phyloP scores from a whole-genome alignment of 2,888 invertebrate genomes.

The Danaus chrysippus region DNA sequence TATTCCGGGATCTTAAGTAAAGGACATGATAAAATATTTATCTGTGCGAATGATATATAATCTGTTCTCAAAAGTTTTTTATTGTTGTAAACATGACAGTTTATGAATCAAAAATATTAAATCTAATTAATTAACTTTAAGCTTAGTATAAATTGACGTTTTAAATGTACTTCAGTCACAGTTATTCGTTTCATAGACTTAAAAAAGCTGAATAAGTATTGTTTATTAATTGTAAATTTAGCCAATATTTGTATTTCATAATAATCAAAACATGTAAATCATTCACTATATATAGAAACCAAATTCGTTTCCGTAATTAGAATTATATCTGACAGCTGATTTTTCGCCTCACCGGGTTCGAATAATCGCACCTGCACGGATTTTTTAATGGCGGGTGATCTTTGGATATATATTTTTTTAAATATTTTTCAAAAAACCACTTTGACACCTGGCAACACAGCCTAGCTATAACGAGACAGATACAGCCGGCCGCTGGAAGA shows the following conservation, averaged over 20 bases:
- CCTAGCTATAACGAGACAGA: conserved; percentile 41
- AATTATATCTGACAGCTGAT: conserved; percentile 61
- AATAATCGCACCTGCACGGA: conserved; percentile 66
- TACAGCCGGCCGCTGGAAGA: conserved; percentile 51
- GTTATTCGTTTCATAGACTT: no score
- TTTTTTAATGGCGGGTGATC: conserved; percentile 65
- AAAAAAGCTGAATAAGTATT: no score
- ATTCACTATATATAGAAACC: conserved; percentile 27
- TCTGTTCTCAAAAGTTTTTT: no score
- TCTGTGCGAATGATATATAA: no score
- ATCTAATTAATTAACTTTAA: no score
- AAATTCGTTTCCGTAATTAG: conserved; percentile 49
- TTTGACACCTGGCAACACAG: conserved; percentile 67
- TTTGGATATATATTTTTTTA: conserved; percentile 53
- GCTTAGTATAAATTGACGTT: no score
- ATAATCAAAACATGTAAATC: conserved; percentile 24
- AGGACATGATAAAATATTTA: no score
- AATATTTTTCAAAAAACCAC: conserved; percentile 53
- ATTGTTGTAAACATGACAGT: no score
- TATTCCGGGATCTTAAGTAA: no score
- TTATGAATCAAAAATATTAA: no score
- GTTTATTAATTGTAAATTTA: no score
- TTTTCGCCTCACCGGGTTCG: conserved; percentile 61
- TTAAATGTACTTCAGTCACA: no score
- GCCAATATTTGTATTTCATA: neutral